Conservation (phyloP, 2,888 invertebrate genomes). For the Galerucella calmariensis region DNA sequence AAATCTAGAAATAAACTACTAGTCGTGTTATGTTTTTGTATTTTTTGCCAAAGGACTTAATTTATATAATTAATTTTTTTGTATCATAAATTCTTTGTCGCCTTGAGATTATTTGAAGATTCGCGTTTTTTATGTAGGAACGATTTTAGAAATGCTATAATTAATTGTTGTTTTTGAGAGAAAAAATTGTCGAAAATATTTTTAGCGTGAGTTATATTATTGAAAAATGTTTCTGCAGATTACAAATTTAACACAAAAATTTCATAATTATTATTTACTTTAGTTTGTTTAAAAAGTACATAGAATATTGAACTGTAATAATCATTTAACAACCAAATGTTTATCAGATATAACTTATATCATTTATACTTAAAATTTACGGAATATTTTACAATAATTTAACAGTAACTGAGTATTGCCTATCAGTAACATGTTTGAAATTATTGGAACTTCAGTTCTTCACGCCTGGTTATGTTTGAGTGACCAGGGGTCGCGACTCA, state of each 20-base stretch:
- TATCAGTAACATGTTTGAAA: too few species aligned
- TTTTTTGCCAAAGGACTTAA: conserved; percentile 47
- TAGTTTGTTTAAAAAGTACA: too few species aligned
- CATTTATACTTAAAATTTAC: too few species aligned
- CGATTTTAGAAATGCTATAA: conserved; percentile 27
- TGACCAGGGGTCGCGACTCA: too few species aligned
- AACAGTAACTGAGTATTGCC: too few species aligned
- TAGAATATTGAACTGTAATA: too few species aligned
- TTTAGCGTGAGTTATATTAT: conserved; percentile 9
- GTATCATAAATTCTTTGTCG: conserved; percentile 42
- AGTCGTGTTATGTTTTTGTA: conserved; percentile 37
- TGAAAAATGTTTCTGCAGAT: neutral
- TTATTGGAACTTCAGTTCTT: too few species aligned
- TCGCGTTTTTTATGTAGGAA: conserved; percentile 20
- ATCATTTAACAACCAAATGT: too few species aligned
- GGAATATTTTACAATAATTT: too few species aligned
- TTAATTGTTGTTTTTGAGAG: conserved; percentile 25
- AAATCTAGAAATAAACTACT: conserved; percentile 46
- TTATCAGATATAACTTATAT: too few species aligned
- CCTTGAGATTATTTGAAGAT: conserved; percentile 35
- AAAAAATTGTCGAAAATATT: conserved; percentile 16
- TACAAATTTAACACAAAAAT: neutral
- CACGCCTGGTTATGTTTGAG: too few species aligned
- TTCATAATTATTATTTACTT: neutral
- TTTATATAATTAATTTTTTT: conserved; percentile 49